Evolutionary conservation across 2,113 vertebrate species (phyloP), one percentile per base, ranked within the genome.

Genomic region (Micromys minutus): DNA sequence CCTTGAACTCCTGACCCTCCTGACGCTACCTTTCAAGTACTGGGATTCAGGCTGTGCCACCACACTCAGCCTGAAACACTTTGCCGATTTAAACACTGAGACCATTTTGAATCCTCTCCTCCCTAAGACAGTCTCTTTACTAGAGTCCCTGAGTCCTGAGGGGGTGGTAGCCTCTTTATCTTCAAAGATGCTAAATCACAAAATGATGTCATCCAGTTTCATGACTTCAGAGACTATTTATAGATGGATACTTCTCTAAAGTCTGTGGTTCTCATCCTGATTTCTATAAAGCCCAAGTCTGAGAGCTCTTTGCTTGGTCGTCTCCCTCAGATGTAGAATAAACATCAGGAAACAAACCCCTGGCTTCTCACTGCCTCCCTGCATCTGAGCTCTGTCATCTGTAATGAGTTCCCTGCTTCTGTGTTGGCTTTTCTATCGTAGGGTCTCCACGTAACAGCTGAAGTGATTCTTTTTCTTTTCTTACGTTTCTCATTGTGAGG

Each of bases 301-400:
- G 67, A 93, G 89, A 95, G 76, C 21, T 39, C 15, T 21, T 72
- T 71, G 45, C 39, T 72, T 77, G 55, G 19, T 94, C 36, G 21
- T 94, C 39, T 94, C 50, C 26, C 45, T 90, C 87, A 86, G n/a
- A 61, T 93, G 42, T 15, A 50, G 67, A 91, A 50, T 45, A 93
- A 92, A 8, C 67, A 91, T 87, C 77, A 95, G 59, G 76, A 92
- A 92, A 39, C 57, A 87, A 91, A 50, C 31, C 55, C 39, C 59
- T 55, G 34, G 39, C 29, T 85, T 69, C n/a, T 87, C 2, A n/a
- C 47, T 77, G 63, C 67, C 74, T 95, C 87, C 11, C 52, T 74
- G 81, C 21, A 86, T 21, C 29, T 34, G 50, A 7, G 21, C 83
- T n/a, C 47, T 21, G 26, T 61, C 13, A 15, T 71, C 45, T 65